Base-by-base conservation (phyloP, 2,113 vertebrate species). In the Nesospiza acunhae region DNA sequence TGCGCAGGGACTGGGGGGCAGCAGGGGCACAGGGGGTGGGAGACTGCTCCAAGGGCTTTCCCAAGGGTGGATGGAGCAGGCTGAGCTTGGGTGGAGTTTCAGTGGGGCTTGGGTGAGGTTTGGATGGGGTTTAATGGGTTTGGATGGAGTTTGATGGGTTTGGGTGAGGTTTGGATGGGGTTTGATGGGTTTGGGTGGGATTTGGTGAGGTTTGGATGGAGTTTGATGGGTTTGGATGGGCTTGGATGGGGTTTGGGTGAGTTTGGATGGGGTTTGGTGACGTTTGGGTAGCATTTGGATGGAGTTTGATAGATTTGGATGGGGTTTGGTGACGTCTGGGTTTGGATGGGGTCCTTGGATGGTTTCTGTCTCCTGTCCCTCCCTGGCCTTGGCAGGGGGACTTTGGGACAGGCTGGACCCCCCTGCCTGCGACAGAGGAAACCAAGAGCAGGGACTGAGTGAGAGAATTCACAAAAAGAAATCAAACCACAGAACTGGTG, bases 31-130 rank as follows among this genome's bases (percentile, higher is more conserved):
- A 7, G 16, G 3, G n/a, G 11, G 13, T 70, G 42, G 55, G 20
- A 52, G 80, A 28, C n/a, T 73, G 22, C 28, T 39, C n/a, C 3
- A 0, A 10, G 20, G 52, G 27, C 62, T 67, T 24, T 24, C n/a
- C 55, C 9, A 11, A 5, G 35, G 1, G 0, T 7, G 37, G 55
- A 17, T 2, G 11, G 53, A 9, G 11, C 18, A 30, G 44, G 20
- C 69, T 68, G 49, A 31, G 42, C 79, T 27, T 56, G 39, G 53
- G 1, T 56, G 39, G 18, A 6, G 3, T 12, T 75, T 58, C 10
- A 41, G 1, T 58, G 39, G 13, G 23, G 2, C 27, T 75, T 11
- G 20, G 33, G 2, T 66, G 23, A 10, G 2, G 11, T 75, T 73
- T 13, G 44, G 23, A 22, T 49, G 24, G 47, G 47, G 47, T 49